Percentiles rank a stretch among this genome's conserved stretches.
Conservation (phyloP, 2,888 invertebrate species). For the Drosophila kanekoi region DNA sequence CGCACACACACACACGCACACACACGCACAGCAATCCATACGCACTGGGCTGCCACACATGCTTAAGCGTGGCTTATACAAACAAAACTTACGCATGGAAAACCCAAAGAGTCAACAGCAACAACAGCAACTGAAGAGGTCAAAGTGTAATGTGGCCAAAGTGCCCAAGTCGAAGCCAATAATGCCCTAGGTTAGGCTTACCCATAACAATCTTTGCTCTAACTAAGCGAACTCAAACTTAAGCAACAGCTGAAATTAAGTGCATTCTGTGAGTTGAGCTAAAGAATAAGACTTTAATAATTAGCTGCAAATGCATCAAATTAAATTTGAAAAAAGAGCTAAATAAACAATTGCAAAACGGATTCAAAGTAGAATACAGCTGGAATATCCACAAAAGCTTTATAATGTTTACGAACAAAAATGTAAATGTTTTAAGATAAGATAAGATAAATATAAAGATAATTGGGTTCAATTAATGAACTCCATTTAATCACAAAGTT, state of each 20-base stretch:
- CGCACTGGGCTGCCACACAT: conserved; percentile 46
- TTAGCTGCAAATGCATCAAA: no score
- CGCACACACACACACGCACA: conserved; percentile 17
- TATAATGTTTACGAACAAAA: no score
- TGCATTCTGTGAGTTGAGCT: no score
- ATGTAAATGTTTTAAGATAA: background rate
- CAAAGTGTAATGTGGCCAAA: conserved; percentile 39
- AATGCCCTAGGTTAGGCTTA: conserved; percentile 52
- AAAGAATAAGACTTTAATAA: no score
- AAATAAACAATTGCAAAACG: background rate
- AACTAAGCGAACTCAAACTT: conserved; percentile 28
- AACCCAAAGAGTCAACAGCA: conserved; percentile 50
- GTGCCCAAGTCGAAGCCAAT: conserved; percentile 46
- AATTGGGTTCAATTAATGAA: no score
- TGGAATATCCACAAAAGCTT: no score
- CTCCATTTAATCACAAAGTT: no score
- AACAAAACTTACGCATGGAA: conserved; percentile 77
- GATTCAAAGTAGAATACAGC: conserved; percentile 1
- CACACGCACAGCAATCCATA: conserved; percentile 15
- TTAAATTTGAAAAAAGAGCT: background rate
- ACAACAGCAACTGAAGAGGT: conserved; percentile 26
- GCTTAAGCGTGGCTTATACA: conserved; percentile 65
- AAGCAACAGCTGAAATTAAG: conserved; percentile 3
- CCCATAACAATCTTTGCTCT: conserved; percentile 34
- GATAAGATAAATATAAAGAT: no score